Evolutionary conservation across 2,888 invertebrate genomes (phyloP), one percentile per base, ranked within the genome.

Genomic region (Microctonus brassicae): DNA sequence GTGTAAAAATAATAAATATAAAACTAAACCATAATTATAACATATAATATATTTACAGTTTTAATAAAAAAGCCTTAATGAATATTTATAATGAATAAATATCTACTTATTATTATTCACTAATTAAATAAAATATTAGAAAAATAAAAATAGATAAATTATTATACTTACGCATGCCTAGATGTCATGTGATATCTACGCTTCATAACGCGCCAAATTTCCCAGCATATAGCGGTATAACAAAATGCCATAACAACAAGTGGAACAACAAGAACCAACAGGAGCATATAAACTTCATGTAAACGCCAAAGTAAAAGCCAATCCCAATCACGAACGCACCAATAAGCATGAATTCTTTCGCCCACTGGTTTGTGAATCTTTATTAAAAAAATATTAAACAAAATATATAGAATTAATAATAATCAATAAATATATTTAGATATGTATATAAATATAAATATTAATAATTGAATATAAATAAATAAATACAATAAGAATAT

Each of bases 251-350:
- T 93, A 63, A 93, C 90, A 58, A 87, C 83, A 17, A 92, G 89
- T 0, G 93, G 93, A 29, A 92, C 85, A 4, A 93, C 82, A 55
- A 93, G 88, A 20, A 93, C 90, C 33, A 93, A 80, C 1, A 91
- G 79, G 13, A 93, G 85, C 91, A 93, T 91, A 85, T 92, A 92
- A 3, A 92, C 81, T 81, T 92, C 92, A 81, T 92, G 91, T 53
- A 89, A 84, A 60, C 88, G 88, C 89, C 90, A 91, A 52, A 90
- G 80, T 26, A 82, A 80, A 0, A 82, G 81, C 17, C 88, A 86
- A 63, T 89, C 87, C 85, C 89, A 90, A 76, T 91, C 88, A 34
- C 91, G 88, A 0, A 91, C 89, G 78, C 92, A 92, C 91, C 92
- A 92, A 81, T 88, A 90, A 0, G 89, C 90, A 73, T 73, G 82